Evolutionary conservation across 1,140 invertebrate species (phyloP).

Genomic region (Anastrepha obliqua): DNA sequence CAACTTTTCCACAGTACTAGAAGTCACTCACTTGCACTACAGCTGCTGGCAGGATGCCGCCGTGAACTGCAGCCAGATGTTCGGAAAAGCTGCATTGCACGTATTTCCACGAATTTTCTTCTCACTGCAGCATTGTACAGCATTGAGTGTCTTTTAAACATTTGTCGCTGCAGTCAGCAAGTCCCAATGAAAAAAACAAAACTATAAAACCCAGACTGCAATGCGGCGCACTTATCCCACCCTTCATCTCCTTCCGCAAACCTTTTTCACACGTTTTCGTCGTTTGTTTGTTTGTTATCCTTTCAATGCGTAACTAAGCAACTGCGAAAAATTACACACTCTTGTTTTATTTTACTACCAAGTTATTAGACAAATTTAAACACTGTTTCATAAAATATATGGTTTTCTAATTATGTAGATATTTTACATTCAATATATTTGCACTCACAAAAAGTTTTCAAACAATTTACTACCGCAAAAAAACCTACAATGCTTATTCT

Average conservation of each 20-base stretch:
- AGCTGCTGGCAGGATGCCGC: constrained; percentile 12
- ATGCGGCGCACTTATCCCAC: background rate
- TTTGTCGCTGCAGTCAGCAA: background rate
- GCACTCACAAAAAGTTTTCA: background rate
- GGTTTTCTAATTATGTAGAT: background rate
- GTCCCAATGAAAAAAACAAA: background rate
- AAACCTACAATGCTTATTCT: background rate
- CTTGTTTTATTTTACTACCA: background rate
- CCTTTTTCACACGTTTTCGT: constrained; percentile 37
- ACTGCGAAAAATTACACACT: background rate
- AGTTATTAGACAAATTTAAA: background rate
- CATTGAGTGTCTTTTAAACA: background rate
- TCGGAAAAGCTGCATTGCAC: background rate
- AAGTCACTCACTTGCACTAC: background rate
- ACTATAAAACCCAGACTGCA: background rate
- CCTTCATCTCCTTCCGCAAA: background rate
- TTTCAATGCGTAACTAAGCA: constrained; percentile 30
- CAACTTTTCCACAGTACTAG: background rate
- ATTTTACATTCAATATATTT: background rate
- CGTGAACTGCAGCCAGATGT: constrained; percentile 4
- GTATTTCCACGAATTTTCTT: constrained; percentile 30
- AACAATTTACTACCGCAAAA: background rate
- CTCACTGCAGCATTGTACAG: constrained; percentile 8
- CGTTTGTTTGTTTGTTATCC: constrained; percentile 30
- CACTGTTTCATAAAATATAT: background rate